Percentiles rank a stretch among this genome's conserved stretches.
phyloP scores from a whole-genome alignment of 1,140 invertebrate species.

The Cephus cinctus region DNA sequence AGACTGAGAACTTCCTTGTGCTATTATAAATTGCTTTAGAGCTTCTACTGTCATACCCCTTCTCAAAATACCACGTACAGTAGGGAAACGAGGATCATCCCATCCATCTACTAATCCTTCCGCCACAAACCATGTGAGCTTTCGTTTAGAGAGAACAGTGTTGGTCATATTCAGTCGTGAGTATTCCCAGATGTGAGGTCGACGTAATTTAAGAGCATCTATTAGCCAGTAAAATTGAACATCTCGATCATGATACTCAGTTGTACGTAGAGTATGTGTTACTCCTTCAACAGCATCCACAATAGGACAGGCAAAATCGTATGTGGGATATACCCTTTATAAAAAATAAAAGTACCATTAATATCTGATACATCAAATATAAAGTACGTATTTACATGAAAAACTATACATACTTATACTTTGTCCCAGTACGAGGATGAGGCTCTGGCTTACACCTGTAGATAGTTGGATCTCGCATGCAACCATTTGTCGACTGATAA shows the following conservation, averaged over 20 bases:
- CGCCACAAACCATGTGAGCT: conserved; percentile 96
- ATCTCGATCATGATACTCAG: conserved; percentile 98
- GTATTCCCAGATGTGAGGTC: conserved; percentile 95
- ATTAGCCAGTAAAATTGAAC: conserved; percentile 98
- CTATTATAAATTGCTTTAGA: conserved; percentile 95
- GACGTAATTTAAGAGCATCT: conserved; percentile 80
- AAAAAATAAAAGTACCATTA: conserved; percentile 20
- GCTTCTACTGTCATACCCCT: conserved; percentile 97
- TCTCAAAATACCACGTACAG: conserved; percentile 92
- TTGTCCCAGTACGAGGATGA: conserved; percentile 89
- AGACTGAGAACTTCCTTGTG: conserved; percentile 97
- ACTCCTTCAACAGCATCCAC: conserved; percentile 97
- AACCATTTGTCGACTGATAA: conserved; percentile 95
- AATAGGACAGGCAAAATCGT: conserved; percentile 99
- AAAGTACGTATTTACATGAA: not conserved
- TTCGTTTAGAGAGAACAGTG: conserved; percentile 95
- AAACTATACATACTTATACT: conserved; percentile 82
- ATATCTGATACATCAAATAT: conserved; percentile 10
- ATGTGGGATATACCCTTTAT: conserved; percentile 95
- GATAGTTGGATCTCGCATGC: conserved; percentile 98
- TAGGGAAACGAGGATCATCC: conserved; percentile 99
- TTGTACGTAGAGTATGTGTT: conserved; percentile 95
- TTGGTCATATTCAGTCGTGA: conserved; percentile 93
- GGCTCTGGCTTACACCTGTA: conserved; percentile 96
- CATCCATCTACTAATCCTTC: conserved; percentile 94